Conservation (phyloP, 2,888 invertebrate species). For the Drosophila rellima region DNA sequence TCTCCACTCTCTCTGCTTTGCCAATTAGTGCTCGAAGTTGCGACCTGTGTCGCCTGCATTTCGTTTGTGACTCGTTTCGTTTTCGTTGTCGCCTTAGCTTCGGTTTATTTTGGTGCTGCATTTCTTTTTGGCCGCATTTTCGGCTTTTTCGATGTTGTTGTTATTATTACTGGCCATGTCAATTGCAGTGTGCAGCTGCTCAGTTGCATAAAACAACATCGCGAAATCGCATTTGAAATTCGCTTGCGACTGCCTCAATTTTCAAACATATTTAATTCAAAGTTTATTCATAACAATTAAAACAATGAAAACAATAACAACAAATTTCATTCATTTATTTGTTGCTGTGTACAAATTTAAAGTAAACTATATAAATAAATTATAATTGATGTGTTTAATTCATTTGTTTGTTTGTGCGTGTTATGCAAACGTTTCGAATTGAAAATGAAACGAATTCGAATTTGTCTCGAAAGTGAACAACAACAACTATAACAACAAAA, state of each 20-base stretch:
- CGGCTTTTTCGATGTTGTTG: slow-evolving; percentile 36
- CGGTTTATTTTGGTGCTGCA: slow-evolving; percentile 78
- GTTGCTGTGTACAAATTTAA: neutral
- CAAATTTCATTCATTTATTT: slow-evolving; percentile 16
- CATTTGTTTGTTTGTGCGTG: slow-evolving; percentile 67
- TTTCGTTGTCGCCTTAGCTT: slow-evolving; percentile 57
- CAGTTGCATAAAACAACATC: slow-evolving; percentile 75
- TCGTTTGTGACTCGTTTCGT: slow-evolving; percentile 53
- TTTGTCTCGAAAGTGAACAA: slow-evolving; percentile 46
- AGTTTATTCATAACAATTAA: slow-evolving; percentile 2
- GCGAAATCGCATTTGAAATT: slow-evolving; percentile 53
- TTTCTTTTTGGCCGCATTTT: slow-evolving; percentile 75
- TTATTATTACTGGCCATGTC: slow-evolving; percentile 54
- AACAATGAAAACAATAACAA: slow-evolving; percentile 34
- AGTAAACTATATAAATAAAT: slow-evolving; percentile 8
- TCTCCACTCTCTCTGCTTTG: slow-evolving; percentile 32
- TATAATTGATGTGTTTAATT: slow-evolving; percentile 21
- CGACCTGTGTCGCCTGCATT: slow-evolving; percentile 54
- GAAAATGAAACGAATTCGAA: slow-evolving; percentile 47
- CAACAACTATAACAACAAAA: slow-evolving; percentile 10
- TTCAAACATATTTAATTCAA: slow-evolving; percentile 7
- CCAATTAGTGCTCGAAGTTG: slow-evolving; percentile 61
- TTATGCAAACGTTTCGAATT: slow-evolving; percentile 72
- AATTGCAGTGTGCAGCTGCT: slow-evolving; percentile 61
- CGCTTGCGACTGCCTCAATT: slow-evolving; percentile 29